Percentiles rank a stretch among this genome's conserved stretches.
phyloP scores from a whole-genome alignment of 2,888 invertebrate species.

The Cephus pygmeus region DNA sequence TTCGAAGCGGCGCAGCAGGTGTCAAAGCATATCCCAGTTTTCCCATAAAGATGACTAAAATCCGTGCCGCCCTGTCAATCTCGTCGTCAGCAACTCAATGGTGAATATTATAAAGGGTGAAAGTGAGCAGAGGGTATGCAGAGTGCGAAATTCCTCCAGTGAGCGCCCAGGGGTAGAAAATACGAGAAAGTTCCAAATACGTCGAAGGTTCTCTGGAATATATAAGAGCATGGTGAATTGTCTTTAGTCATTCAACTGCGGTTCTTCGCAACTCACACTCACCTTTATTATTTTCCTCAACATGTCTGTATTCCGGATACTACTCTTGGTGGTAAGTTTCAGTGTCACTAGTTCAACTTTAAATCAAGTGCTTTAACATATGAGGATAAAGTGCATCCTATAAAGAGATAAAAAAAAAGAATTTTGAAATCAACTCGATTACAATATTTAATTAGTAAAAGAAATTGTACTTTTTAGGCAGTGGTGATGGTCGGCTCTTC shows the following conservation, averaged over 20 bases:
- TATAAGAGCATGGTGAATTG: slow-evolving; percentile 13
- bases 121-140: too few relatives aligned
- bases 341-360: background rate
- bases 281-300: slow-evolving; percentile 3
- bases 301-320: slow-evolving; percentile 16
- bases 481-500: slow-evolving; percentile 16
- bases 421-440: too few relatives aligned
- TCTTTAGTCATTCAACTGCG: slow-evolving; percentile 13
- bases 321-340: slow-evolving; percentile 20
- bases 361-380: background rate
- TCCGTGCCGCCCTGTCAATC: too few relatives aligned
- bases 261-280: slow-evolving; percentile 10
- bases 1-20: too few relatives aligned
- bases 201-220: slow-evolving; percentile 7
- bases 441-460: too few relatives aligned
- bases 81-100: too few relatives aligned
- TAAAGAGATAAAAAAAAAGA: too few relatives aligned
- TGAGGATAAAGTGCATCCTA: too few relatives aligned
- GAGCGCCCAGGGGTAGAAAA: slow-evolving; percentile 17
- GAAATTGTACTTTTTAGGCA: slow-evolving; percentile 10
- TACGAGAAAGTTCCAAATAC: slow-evolving; percentile 12
- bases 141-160: too few relatives aligned
- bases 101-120: too few relatives aligned
- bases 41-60: too few relatives aligned
- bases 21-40: too few relatives aligned